Conservation (phyloP, 53 echinoderm and acorn worm species). For the Holothuria scabra region DNA sequence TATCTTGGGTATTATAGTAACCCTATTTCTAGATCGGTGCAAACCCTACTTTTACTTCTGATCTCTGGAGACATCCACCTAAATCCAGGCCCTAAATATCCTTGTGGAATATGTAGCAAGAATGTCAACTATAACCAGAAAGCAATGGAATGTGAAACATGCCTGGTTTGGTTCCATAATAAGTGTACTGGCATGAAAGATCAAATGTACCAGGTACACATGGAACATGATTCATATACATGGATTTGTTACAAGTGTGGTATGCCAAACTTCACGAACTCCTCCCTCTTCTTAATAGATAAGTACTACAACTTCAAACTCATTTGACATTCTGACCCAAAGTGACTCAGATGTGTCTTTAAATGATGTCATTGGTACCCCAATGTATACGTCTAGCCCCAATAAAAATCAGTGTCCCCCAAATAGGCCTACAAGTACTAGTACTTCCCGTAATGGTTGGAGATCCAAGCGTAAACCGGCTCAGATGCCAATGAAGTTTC, state of each 20-base stretch:
- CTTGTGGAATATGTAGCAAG: too few relatives aligned
- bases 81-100: slow-evolving; percentile 61
- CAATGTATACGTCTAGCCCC: slow-evolving; percentile 33
- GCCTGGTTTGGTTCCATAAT: slow-evolving; percentile 52
- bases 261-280: slow-evolving; percentile 56
- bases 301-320: slow-evolving; percentile 44
- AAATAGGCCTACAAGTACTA: too few relatives aligned
- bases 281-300: slow-evolving; percentile 21
- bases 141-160: slow-evolving; percentile 67
- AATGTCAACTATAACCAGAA: slow-evolving; percentile 64
- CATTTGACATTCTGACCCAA: slow-evolving; percentile 33
- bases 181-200: slow-evolving; percentile 55
- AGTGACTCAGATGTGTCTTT: slow-evolving; percentile 16
- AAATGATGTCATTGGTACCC: slow-evolving; percentile 25
- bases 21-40: slow-evolving; percentile 2
- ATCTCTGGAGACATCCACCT: slow-evolving; percentile 59
- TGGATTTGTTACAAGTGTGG: too few relatives aligned
- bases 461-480: too few relatives aligned
- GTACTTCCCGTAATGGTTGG: too few relatives aligned
- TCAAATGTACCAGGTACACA: slow-evolving; percentile 51
- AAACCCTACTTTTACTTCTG: slow-evolving; percentile 13
- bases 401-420: too few relatives aligned
- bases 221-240: slow-evolving; percentile 45
- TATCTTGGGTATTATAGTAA: slow-evolving; percentile 10
- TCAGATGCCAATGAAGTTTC: too few relatives aligned